Evolutionary conservation across 2,113 vertebrate genomes (phyloP).

Genomic region (Seriola quinqueradiata): DNA sequence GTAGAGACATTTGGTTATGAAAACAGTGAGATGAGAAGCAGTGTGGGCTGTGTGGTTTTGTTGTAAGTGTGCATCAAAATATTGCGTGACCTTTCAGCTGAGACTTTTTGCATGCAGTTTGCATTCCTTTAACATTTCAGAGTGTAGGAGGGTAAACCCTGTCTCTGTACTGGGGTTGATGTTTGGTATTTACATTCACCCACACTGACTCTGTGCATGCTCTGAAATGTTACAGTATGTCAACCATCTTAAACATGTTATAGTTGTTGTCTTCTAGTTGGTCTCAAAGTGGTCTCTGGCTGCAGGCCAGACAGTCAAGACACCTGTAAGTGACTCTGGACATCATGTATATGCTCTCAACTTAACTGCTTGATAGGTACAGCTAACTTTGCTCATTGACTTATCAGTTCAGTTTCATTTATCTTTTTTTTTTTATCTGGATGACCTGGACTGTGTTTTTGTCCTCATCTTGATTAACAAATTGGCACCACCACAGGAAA

Average conservation of each 20-base stretch:
- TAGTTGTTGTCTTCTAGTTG: background rate
- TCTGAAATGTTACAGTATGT: background rate
- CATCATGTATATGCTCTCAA: too few species aligned
- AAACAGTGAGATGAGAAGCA: conserved; percentile 31
- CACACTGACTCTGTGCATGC: background rate
- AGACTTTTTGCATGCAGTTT: conserved; percentile 68
- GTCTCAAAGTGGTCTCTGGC: background rate
- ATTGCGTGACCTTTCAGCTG: conserved; percentile 65
- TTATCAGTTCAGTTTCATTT: background rate
- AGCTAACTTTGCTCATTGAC: background rate
- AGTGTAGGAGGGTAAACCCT: conserved; percentile 4
- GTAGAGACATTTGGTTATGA: conserved; percentile 53
- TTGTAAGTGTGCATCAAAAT: conserved; percentile 55
- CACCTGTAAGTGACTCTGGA: too few species aligned
- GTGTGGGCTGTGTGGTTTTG: conserved; percentile 55
- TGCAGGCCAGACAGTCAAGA: background rate
- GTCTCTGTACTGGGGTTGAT: conserved; percentile 6
- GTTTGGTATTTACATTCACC: conserved; percentile 47
- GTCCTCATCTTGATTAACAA: background rate
- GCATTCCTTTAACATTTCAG: conserved; percentile 69
- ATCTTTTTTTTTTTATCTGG: background rate
- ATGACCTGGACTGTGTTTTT: background rate
- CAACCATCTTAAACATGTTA: background rate
- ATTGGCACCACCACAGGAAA: conserved; percentile 9
- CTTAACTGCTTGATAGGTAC: background rate